These are phyloP conservation scores for Stegophylla sp. DNA, from an alignment of 2,888 invertebrate species.

Conservation along the genomic window DNA sequence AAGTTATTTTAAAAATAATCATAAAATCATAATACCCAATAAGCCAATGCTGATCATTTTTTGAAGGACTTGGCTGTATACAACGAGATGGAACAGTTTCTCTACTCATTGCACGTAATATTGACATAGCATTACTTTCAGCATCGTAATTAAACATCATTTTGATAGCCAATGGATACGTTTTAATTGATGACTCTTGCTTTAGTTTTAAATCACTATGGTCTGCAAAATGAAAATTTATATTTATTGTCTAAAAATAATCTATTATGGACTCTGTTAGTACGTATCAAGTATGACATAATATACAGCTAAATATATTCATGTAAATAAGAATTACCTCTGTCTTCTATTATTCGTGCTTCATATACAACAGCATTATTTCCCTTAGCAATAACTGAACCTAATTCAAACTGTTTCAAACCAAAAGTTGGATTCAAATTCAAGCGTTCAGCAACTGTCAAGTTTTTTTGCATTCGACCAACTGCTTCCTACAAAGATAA, in stretches of 20 bases:
- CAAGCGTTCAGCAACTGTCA: conserved; percentile 65
- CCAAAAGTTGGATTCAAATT: conserved; percentile 65
- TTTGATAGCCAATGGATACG: conserved; percentile 79
- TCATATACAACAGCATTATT: conserved; percentile 83
- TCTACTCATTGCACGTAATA: conserved; percentile 79
- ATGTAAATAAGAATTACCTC: conserved; percentile 17
- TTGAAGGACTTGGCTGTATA: conserved; percentile 37
- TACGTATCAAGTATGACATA: background rate
- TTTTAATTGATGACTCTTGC: conserved; percentile 56
- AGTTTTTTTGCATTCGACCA: conserved; percentile 69
- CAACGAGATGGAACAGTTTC: conserved; percentile 77
- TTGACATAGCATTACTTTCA: conserved; percentile 79
- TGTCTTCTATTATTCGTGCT: conserved; percentile 67
- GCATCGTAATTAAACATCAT: conserved; percentile 92
- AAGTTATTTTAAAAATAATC: background rate
- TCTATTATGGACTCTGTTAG: background rate
- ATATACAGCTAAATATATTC: background rate
- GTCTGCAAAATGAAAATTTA: conserved; percentile 14
- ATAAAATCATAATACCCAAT: conserved; percentile 49
- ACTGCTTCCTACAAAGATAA: conserved; percentile 70
- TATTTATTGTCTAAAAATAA: too few relatives aligned
- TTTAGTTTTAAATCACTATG: background rate
- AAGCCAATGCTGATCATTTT: conserved; percentile 39
- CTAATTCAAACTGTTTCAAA: conserved; percentile 73
- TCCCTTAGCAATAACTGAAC: conserved; percentile 78